phyloP scores from a whole-genome alignment of 2,797 vertebrate genomes.

The Garrulus glandarius region DNA sequence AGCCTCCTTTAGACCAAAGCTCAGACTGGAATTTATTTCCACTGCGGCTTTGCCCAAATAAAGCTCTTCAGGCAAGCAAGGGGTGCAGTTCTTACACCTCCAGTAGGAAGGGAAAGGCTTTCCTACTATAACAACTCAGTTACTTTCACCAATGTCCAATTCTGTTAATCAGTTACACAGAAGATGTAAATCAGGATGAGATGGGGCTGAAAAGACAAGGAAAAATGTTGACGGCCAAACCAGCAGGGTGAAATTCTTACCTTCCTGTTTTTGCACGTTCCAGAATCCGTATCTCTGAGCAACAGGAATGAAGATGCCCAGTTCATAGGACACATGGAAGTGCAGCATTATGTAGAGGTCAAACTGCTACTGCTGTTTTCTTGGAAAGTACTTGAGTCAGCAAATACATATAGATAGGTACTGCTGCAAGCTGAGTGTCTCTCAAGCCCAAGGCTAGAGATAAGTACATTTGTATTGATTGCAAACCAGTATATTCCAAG shows the following conservation, averaged over 20 bases:
- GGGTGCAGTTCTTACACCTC: neutral
- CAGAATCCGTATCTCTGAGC: neutral
- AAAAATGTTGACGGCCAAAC: neutral
- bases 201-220: neutral
- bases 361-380: neutral
- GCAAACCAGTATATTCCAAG: neutral
- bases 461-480: neutral
- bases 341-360: neutral
- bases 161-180: neutral
- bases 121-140: neutral
- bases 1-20: neutral
- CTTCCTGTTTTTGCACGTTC: neutral
- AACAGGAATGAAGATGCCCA: neutral
- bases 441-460: neutral
- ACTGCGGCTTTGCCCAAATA: neutral
- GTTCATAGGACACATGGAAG: neutral
- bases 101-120: neutral
- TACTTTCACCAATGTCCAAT: neutral
- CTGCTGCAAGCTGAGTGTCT: neutral
- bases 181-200: neutral
- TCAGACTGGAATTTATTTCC: neutral
- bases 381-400: neutral
- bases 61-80: neutral
- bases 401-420: neutral
- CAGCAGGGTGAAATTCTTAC: neutral